These are phyloP conservation scores for Ctenochaetus hawaiiensis DNA, from an alignment of 2,797 vertebrate genomes.

Conservation along the genomic window DNA sequence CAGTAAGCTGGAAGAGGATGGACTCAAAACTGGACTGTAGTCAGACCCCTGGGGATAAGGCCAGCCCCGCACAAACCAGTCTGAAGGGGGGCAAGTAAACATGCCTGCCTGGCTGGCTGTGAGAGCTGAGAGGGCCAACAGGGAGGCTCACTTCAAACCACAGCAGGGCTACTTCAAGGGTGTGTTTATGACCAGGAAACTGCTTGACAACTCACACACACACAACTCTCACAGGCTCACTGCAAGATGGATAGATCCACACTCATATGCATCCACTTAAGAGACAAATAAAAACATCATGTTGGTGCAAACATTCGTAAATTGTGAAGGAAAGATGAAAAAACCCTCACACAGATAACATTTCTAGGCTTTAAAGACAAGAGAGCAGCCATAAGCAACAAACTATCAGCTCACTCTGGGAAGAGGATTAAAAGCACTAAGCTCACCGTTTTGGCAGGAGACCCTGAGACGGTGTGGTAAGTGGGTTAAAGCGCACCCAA, in stretches of 20 bases:
- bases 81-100: conserved; percentile 70
- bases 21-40: conserved; percentile 55
- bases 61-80: conserved; percentile 61
- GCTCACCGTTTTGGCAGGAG: conserved; percentile 82
- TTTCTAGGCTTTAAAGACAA: conserved; percentile 58
- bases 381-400: conserved; percentile 62
- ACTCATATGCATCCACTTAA: conserved; percentile 27
- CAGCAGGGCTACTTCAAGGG: conserved; percentile 57
- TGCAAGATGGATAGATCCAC: conserved; percentile 24
- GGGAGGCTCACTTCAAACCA: conserved; percentile 70
- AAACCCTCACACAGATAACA: conserved; percentile 31
- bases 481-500: conserved; percentile 86
- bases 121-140: conserved; percentile 41
- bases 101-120: conserved; percentile 48
- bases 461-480: conserved; percentile 81
- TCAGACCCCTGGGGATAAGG: conserved; percentile 66
- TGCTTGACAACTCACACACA: conserved; percentile 40
- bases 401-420: conserved; percentile 71
- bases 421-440: conserved; percentile 83
- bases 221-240: conserved; percentile 17
- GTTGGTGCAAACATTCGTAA: conserved; percentile 41
- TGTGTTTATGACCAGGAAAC: conserved; percentile 70
- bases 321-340: conserved; percentile 26
- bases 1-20: conserved; percentile 48
- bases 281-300: conserved; percentile 39